These are phyloP conservation scores for Monodelphis domestica DNA, from an alignment of 2,797 vertebrate genomes.

Conservation along the genomic window DNA sequence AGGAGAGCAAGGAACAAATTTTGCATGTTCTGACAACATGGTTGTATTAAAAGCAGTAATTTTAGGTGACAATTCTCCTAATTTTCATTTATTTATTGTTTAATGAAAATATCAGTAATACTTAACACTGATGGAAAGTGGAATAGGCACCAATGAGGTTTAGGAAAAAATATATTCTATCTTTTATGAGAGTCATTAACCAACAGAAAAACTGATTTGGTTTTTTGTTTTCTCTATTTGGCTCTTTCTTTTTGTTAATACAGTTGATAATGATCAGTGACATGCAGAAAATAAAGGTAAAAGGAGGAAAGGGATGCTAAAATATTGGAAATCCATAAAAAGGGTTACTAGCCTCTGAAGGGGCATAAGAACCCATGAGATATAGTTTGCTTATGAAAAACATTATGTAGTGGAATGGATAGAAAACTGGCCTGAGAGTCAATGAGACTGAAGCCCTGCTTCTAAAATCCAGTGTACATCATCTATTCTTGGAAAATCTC, in stretches of 20 bases:
- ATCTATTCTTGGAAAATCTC: background rate
- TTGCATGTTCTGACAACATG: conserved; percentile 40
- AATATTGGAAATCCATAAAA: background rate
- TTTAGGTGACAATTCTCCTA: background rate
- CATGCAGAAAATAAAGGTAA: background rate
- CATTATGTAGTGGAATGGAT: background rate
- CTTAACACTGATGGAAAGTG: background rate
- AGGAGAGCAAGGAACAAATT: conserved; percentile 43
- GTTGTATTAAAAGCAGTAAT: conserved; percentile 50
- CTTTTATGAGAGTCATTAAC: background rate
- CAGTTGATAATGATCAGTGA: background rate
- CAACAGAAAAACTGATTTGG: background rate
- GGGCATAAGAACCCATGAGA: background rate
- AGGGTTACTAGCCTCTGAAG: background rate
- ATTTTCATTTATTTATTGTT: background rate
- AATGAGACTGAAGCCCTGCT: background rate
- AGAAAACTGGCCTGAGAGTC: background rate
- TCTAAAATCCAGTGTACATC: background rate
- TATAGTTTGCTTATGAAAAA: background rate
- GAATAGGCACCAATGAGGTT: background rate
- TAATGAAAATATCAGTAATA: background rate
- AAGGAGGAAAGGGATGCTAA: background rate
- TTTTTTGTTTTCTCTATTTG: background rate
- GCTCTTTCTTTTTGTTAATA: background rate
- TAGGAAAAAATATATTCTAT: background rate